phyloP scores from a whole-genome alignment of 2,797 vertebrate genomes.

The Ciconia nigra region DNA sequence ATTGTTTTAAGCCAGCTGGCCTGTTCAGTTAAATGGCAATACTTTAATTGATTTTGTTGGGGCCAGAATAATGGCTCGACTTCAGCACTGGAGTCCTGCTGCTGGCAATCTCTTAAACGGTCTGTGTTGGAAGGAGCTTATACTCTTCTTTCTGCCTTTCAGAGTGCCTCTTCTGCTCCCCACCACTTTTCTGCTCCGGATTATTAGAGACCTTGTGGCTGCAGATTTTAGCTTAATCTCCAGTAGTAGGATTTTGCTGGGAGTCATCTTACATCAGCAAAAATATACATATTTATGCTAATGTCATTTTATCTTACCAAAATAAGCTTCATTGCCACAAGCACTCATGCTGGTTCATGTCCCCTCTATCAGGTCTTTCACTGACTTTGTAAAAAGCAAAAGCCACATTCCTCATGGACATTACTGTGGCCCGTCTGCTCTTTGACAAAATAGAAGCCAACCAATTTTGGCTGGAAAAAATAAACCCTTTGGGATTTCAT shows the following conservation, averaged over 20 bases:
- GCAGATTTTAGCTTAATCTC: neutral
- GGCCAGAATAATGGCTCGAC: neutral
- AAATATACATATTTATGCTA: neutral
- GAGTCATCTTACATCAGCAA: neutral
- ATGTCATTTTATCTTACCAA: neutral
- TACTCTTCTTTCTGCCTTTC: neutral
- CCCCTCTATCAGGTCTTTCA: neutral
- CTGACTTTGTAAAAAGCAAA: neutral
- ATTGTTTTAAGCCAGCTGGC: neutral
- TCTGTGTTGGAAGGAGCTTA: neutral
- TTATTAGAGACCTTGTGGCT: neutral
- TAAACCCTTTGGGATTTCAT: neutral
- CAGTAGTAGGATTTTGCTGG: neutral
- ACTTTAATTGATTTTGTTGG: neutral
- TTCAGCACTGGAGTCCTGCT: neutral
- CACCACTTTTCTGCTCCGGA: neutral
- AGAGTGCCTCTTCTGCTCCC: neutral
- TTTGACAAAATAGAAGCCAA: neutral
- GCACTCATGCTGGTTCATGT: neutral
- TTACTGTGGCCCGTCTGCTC: neutral
- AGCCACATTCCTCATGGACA: neutral
- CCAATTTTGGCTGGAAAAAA: neutral
- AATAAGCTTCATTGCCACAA: neutral
- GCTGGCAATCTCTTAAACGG: neutral
- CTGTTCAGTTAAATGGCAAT: neutral